Evolutionary conservation across 92 coral and sea anemone genomes (phyloP), one percentile per base, ranked within the genome.

Genomic region (Palythoa caribaeorum): DNA sequence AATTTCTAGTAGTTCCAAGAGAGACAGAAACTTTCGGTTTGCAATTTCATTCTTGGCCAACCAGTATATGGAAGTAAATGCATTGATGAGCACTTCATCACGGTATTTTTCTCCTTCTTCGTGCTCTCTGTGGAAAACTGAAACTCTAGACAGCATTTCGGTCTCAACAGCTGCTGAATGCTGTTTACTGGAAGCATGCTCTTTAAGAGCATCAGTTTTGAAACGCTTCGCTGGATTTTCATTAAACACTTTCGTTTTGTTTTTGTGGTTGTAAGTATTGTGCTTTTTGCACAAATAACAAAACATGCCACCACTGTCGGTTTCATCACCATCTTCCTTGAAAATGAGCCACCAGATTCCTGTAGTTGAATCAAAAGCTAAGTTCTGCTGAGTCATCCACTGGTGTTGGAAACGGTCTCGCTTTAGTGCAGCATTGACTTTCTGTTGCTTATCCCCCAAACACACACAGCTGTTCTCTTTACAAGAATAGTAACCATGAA

Each of bases 231-330:
- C 81, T 11, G 88, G 88, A 10, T 37, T 85, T 78, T 73, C 80
- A 55, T 85, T 85, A 73, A 54, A 85, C 9, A 73, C 73, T 28
- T 74, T 85, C 72, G 80, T 85, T 55, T 86, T 74, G 89, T 74
- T 86, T 28, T 86, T 86, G 38, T 57, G 71, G 50, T 86, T 85
- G 62, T 79, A 52, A 37, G 89, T 86, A 74, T 86, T 86, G 74
- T 86, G 89, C 83, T 86, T 86, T 75, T 86, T 86, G 66, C 89
- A 75, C 71, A 85, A 55, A 71, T 73, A 73, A 73, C 88, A 85
- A 85, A 85, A 85, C 89, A 86, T 86, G 48, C 89, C 84, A 55
- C 84, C 89, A 74, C 78, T 86, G 75, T 86, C 89, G 68, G 68
- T 60, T 75, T 59, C 76, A 75, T 86, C 89, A 55, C 79, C 62